phyloP scores from a whole-genome alignment of 2,797 vertebrate species.

The Masticophis lateralis region DNA sequence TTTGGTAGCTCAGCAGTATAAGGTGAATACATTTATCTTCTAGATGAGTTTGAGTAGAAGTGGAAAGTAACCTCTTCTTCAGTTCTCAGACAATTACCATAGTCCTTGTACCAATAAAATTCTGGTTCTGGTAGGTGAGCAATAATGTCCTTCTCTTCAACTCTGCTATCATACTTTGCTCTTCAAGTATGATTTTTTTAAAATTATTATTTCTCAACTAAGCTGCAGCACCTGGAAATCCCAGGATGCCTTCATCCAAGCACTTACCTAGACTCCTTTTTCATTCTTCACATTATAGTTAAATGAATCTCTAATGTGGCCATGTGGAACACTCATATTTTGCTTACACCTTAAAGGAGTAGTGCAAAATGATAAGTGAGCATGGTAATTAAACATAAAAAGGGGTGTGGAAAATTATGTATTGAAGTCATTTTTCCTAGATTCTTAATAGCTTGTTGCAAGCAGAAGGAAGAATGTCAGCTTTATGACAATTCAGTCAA shows the following conservation, averaged over 20 bases:
- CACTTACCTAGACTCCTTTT: not conserved
- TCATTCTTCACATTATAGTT: not conserved
- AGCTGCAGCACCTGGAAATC: not conserved
- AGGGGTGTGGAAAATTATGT: not conserved
- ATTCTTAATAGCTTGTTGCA: not conserved
- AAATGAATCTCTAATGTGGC: not conserved
- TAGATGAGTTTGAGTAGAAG: not conserved
- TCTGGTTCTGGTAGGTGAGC: not conserved
- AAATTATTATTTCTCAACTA: not conserved
- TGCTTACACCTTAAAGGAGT: not conserved
- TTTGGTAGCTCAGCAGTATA: not conserved
- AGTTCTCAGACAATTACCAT: not conserved
- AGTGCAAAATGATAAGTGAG: not conserved
- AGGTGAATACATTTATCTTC: not conserved
- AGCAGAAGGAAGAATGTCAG: not conserved
- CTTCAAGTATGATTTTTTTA: not conserved
- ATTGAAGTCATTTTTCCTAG: not conserved
- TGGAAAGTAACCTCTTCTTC: not conserved
- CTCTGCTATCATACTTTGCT: not conserved
- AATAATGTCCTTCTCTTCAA: not conserved
- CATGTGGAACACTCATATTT: not conserved
- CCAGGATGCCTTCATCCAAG: not conserved
- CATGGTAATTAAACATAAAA: not conserved
- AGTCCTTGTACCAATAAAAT: not conserved
- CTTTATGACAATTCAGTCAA: not conserved